Percentiles rank a stretch among this genome's conserved stretches.
Conservation (phyloP, 2,797 vertebrate species). For the Emydoidea blandingii region DNA sequence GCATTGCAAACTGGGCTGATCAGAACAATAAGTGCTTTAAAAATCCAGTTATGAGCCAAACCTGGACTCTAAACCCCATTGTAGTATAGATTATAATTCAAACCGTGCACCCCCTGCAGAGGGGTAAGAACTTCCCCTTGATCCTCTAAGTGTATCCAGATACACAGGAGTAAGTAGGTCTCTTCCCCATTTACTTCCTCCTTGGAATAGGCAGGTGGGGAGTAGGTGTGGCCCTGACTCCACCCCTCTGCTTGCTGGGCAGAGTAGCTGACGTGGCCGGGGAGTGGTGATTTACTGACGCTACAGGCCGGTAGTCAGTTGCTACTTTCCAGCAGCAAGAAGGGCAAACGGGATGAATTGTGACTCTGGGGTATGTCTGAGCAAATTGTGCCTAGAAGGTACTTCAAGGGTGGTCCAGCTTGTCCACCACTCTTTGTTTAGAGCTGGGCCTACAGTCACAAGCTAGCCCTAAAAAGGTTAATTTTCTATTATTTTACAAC, state of each 20-base stretch:
- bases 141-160: accelerated
- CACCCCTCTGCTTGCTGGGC: neutral
- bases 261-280: accelerated
- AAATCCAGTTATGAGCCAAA: neutral
- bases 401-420: neutral
- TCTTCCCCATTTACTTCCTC: neutral
- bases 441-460: neutral
- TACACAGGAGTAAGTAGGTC: neutral
- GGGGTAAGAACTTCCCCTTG: neutral
- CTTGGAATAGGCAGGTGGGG: neutral
- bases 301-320: accelerated
- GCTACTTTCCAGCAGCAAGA: accelerated
- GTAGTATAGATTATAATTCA: accelerated
- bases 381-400: neutral
- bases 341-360: accelerated
- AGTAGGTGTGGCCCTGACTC: neutral
- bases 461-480: neutral
- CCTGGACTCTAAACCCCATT: neutral
- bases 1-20: neutral
- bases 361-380: neutral
- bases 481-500: neutral
- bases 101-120: accelerated
- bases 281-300: neutral
- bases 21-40: neutral
- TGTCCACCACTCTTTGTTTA: neutral